Base-by-base conservation (phyloP, 1,140 invertebrate species). In the Pollicipes pollicipes region DNA sequence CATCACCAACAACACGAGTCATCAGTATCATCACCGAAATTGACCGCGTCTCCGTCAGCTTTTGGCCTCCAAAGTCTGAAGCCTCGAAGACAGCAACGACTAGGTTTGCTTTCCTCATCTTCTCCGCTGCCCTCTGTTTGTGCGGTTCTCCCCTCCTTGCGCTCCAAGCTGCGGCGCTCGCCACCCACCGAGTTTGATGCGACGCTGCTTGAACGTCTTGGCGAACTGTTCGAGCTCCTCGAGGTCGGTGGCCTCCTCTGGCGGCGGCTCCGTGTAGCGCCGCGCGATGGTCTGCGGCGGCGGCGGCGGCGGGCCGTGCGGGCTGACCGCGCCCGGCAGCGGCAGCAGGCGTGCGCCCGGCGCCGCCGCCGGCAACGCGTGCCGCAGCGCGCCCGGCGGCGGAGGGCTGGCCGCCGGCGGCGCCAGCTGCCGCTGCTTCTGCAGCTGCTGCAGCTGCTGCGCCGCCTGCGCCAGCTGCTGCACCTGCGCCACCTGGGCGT, bases 191-290 rank as follows among this genome's bases (percentile, higher is more conserved):
- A 97, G 83, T 81, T 97, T 97, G 74, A 97, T 97, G 75, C 95
- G 83, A 68, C 93, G 83, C 81, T 97, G 93, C 78, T 97, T 97
- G 80, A 97, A 97, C 13, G 91, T 93, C 80, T 97, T 96, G 35
- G 95, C 94, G 79, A 97, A 97, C 77, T 96, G 92, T 79, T 97
- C 94, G 32, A 97, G 83, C 78, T 97, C 95, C 79, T 96, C 93
- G 31, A 97, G 84, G 80, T 97, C 94, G 17, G 93, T 93, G 24
- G 93, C 93, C 79, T 96, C 93, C 77, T 97, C 93, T 0, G 88
- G 86, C 26, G 88, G 87, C 21, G 90, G 88, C 76, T 92, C 90
- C 72, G 91, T 81, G 70, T 83, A 75, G 69, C 78, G 75, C n/a
- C n/a, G n/a, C n/a, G n/a, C n/a, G 45, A 58, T 58, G 45, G 45